These are phyloP conservation scores for Cephus pulcher DNA, from an alignment of 2,888 invertebrate species.

Conservation along the genomic window DNA sequence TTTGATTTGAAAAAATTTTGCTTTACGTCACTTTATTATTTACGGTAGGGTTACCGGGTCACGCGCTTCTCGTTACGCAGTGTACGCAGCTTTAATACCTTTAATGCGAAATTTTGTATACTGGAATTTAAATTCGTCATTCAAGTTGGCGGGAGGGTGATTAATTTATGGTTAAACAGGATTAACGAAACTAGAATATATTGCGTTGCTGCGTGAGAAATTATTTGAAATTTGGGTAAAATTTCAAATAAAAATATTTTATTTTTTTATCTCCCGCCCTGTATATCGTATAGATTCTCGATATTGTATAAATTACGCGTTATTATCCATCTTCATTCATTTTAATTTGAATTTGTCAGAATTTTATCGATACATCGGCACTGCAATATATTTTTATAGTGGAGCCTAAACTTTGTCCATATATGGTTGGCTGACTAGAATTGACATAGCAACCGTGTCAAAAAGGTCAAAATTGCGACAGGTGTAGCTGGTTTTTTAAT, in stretches of 20 bases:
- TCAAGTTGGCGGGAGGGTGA: background rate
- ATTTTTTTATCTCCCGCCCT: too few relatives aligned
- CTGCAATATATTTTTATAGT: too few relatives aligned
- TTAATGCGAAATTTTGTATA: background rate
- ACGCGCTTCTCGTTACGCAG: background rate
- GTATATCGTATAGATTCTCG: too few relatives aligned
- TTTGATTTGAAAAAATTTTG: background rate
- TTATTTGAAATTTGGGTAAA: background rate
- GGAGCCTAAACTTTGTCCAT: too few relatives aligned
- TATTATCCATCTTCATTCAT: background rate
- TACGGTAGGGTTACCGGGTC: background rate
- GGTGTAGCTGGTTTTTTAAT: background rate
- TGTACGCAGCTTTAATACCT: background rate
- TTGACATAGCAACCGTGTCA: background rate
- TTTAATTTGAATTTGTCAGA: background rate
- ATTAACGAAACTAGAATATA: background rate
- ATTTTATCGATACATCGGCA: too few relatives aligned
- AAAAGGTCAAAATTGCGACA: background rate
- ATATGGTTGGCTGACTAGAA: background rate
- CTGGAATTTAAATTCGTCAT: background rate
- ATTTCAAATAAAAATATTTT: too few relatives aligned
- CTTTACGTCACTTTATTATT: background rate
- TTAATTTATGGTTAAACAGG: background rate
- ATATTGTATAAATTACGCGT: background rate
- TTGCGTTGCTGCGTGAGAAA: background rate